Base-by-base conservation (phyloP, 2,797 vertebrate genomes). In the Lithobates pipiens region DNA sequence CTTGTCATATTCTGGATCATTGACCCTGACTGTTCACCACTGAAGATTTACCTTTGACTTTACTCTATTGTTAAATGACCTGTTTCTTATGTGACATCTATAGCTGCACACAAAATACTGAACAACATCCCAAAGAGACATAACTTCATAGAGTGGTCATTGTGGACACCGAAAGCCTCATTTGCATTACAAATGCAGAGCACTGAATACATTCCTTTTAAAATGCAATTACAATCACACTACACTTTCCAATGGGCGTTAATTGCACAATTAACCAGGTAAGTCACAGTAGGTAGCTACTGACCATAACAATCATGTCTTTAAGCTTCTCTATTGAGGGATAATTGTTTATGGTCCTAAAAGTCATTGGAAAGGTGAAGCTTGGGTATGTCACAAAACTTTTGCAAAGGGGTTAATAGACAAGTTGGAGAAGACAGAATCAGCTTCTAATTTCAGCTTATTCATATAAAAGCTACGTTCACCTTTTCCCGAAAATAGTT, bases 41-140 rank as follows among this genome's bases (percentile, higher is more conserved):
- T 57, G 57, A 77, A 32, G 7, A 39, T 77, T 77, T 77, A 57
- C 65, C 76, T 57, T 77, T 77, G 54, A 65, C 18, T 61, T 32
- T 16, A 54, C 5, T 76, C 39, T 76, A 46, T 76, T 76, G 44
- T 18, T 76, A 32, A 54, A 57, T 76, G 46, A 57, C 44, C 46
- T 46, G 21, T 18, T 29, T 65, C 76, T 36, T 34, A 63, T 21
- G 50, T n/a, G n/a, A 77, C 61, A 61, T 77, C 18, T 46, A 44
- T 18, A 76, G 46, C 46, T 29, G 15, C 16, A 27, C 25, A 15
- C 11, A 34, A 46, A 76, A 50, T 57, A 54, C 74, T 50, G 16
- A 76, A 32, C 29, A 76, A 9, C 46, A 32, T 76, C n/a, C 15
- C 46, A 54, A 46, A 32, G 74, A 76, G 54, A 27, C 27, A 76